A percentile compares a stretch with the other conserved stretches of the same genome.
Conservation (phyloP, 2,113 vertebrate genomes). For the Trichomycterus rosablanca region DNA sequence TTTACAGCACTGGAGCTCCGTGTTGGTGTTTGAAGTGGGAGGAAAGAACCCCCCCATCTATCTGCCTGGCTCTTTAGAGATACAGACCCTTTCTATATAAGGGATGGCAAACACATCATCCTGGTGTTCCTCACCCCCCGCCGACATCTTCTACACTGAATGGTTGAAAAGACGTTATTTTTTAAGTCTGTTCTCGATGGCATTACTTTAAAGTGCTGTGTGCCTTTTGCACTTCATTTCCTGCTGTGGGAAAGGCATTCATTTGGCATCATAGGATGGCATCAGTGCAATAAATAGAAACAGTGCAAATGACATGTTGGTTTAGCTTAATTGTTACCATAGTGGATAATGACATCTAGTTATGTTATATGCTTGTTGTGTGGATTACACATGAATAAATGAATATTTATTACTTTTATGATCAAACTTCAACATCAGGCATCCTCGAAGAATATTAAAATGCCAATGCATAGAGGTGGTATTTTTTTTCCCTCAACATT, state of each 20-base stretch:
- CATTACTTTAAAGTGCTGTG: conserved; percentile 1
- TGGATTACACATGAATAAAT: too few species aligned
- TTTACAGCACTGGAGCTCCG: conserved; percentile 13
- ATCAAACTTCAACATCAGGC: too few species aligned
- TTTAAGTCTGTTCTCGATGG: conserved; percentile 6
- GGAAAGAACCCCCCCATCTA: conserved; percentile 13
- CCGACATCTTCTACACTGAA: neutral
- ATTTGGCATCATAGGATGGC: neutral
- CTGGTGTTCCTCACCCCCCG: neutral
- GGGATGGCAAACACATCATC: neutral
- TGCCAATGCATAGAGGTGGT: neutral
- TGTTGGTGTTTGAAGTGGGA: conserved; percentile 21
- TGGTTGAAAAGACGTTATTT: conserved; percentile 9
- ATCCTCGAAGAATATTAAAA: conserved; percentile 5
- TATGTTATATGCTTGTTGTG: too few species aligned
- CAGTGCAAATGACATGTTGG: neutral
- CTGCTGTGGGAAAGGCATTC: neutral
- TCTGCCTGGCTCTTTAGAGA: conserved; percentile 38
- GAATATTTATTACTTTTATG: too few species aligned
- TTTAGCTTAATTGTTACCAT: too few species aligned
- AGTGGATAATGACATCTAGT: too few species aligned
- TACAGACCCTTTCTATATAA: conserved; percentile 5
- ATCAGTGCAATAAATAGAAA: neutral
- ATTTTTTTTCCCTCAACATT: neutral
- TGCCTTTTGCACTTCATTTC: neutral